These are phyloP conservation scores for Alces alces DNA, from an alignment of 2,113 vertebrate species.

Conservation along the genomic window DNA sequence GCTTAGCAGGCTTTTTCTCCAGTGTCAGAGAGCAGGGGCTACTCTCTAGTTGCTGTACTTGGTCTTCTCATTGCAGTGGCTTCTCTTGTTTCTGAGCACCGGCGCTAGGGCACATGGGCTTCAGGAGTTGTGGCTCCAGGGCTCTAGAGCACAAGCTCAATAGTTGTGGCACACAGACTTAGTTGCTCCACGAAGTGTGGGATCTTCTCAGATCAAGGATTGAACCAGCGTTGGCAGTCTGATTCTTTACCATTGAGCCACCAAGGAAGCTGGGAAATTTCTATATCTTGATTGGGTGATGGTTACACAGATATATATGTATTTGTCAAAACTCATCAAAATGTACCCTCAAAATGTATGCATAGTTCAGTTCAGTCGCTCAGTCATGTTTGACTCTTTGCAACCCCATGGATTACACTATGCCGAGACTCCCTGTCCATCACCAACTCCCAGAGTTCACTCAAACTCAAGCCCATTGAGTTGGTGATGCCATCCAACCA, in stretches of 20 bases:
- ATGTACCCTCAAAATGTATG: not conserved
- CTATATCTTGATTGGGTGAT: not conserved
- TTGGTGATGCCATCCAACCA: not conserved
- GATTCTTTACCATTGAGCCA: not conserved
- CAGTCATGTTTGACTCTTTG: not conserved
- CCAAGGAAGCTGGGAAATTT: not conserved
- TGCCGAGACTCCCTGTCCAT: not conserved
- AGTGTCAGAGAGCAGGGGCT: not conserved
- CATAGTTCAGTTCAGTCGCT: not conserved
- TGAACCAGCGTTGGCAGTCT: not conserved
- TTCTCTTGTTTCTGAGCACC: not conserved
- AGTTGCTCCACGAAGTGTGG: not conserved
- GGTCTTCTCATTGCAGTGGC: not conserved
- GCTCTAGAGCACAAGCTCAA: not conserved
- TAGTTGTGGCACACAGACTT: not conserved
- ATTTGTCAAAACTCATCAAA: not conserved
- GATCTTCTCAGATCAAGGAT: not conserved
- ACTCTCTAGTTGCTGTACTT: not conserved
- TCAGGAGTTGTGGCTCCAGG: not conserved
- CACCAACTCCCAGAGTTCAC: not conserved
- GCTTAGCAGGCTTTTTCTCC: not conserved
- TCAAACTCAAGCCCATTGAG: not conserved
- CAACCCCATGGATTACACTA: not conserved
- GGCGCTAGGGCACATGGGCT: fast-evolving
- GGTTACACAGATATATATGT: not conserved